A percentile compares a stretch with the other conserved stretches of the same genome.
These are phyloP conservation scores for Notiomystis cincta DNA, from an alignment of 2,113 vertebrate species.

Conservation along the genomic window DNA sequence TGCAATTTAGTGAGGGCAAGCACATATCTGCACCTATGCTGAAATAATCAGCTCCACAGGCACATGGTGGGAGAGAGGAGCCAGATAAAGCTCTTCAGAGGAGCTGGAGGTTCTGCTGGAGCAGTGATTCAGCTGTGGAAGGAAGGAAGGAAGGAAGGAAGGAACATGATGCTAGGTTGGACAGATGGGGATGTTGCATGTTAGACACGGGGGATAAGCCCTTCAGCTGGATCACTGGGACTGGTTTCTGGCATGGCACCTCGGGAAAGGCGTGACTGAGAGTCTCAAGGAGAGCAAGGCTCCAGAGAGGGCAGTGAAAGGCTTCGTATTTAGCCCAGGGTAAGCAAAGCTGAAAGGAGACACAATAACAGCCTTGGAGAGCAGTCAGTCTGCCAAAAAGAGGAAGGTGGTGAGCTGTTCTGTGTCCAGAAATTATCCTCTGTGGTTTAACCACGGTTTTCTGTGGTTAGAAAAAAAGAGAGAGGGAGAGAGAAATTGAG, in stretches of 20 bases:
- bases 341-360: background rate
- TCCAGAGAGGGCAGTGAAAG: background rate
- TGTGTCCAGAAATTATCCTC: slow-evolving; percentile 49
- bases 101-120: background rate
- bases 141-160: background rate
- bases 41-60: background rate
- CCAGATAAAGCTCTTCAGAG: background rate
- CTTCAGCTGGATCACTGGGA: background rate
- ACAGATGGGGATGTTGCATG: accelerated
- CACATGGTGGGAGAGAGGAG: background rate
- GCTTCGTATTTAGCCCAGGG: background rate
- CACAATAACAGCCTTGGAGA: background rate
- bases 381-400: background rate
- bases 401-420: slow-evolving; percentile 49
- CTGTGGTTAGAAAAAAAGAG: slow-evolving; percentile 34
- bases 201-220: accelerated
- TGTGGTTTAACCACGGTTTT: slow-evolving; percentile 41
- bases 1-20: background rate
- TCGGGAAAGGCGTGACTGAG: accelerated
- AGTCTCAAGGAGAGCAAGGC: background rate
- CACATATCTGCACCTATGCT: background rate
- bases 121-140: background rate
- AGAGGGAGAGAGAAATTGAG: slow-evolving; percentile 32
- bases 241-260: background rate
- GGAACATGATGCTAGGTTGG: background rate